phyloP scores from a whole-genome alignment of 2,888 invertebrate genomes.

The Lamellibrachia satsuma region DNA sequence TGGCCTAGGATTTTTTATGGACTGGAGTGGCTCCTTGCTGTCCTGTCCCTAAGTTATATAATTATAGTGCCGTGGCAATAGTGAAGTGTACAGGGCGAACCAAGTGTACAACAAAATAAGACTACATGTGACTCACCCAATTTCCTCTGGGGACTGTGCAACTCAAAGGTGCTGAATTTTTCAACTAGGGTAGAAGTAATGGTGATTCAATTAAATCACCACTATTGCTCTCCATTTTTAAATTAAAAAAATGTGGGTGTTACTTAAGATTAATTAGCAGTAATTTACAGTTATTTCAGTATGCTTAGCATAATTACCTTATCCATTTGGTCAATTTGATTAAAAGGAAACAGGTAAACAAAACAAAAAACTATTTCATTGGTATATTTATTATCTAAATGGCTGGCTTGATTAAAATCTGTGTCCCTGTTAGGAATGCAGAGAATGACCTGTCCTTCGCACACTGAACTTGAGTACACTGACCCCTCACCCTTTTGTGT shows the following conservation, averaged over 20 bases:
- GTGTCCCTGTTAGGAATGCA: neutral
- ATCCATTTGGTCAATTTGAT: too few species aligned
- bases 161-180: neutral
- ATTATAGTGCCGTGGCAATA: neutral
- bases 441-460: neutral
- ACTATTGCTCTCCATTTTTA: too few species aligned
- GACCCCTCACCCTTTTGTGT: neutral
- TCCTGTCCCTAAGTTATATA: neutral
- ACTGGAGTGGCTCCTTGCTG: neutral
- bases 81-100: too few species aligned
- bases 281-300: too few species aligned
- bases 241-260: too few species aligned
- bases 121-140: neutral
- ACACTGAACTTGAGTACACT: neutral
- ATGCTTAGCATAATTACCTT: too few species aligned
- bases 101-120: too few species aligned
- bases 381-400: neutral
- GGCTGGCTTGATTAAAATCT: constrained; percentile 2
- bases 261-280: too few species aligned
- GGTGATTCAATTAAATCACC: too few species aligned
- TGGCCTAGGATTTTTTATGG: neutral
- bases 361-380: neutral
- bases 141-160: neutral
- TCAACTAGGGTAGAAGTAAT: too few species aligned
- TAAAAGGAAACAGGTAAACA: too few species aligned